Evolutionary conservation across 2,888 invertebrate genomes (phyloP), one percentile per base, ranked within the genome.

Genomic region (Leucoptera coffeella): DNA sequence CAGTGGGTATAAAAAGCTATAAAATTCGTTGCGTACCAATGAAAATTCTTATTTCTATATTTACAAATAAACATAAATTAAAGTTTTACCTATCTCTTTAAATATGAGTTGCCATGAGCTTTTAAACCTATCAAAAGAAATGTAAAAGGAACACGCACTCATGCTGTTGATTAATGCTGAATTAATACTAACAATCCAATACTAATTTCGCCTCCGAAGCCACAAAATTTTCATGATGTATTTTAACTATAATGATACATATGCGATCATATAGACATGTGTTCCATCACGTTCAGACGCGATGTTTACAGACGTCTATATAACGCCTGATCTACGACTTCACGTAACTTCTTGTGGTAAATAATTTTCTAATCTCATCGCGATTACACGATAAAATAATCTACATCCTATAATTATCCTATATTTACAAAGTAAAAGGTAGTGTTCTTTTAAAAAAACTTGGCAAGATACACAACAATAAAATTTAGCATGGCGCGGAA

Each of bases 251-350:
- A n/a, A n/a, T 15, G 10, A 23, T 8, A 3, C 12, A 33, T 32
- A 34, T 46, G 48, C 51, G 50, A 50, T 67, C 56, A 50, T 47
- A 45, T 50, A 62, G 62, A 69, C 69, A 62, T 72, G 72, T 62
- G 65, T 54, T 47, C 53, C 71, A 71, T 71, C 71, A 61, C 47
- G 12, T 19, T n/a, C n/a, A n/a, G n/a, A n/a, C 29, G 46, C 62
- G 71, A 71, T 72, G 72, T 58, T 36, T 47, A 40, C 69, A 60
- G 65, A 72, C 65, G 49, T 71, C 69, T 65, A 53, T 44, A 50
- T 48, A 65, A 69, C 52, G 48, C 47, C 40, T 26, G 28, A 19
- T n/a, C n/a, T n/a, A n/a, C n/a, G n/a, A n/a, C n/a, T n/a, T n/a
- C n/a, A n/a, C n/a, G n/a, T n/a, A n/a, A n/a, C n/a, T n/a, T n/a